phyloP scores from a whole-genome alignment of 2,888 invertebrate species.

The Parnassius glacialis region DNA sequence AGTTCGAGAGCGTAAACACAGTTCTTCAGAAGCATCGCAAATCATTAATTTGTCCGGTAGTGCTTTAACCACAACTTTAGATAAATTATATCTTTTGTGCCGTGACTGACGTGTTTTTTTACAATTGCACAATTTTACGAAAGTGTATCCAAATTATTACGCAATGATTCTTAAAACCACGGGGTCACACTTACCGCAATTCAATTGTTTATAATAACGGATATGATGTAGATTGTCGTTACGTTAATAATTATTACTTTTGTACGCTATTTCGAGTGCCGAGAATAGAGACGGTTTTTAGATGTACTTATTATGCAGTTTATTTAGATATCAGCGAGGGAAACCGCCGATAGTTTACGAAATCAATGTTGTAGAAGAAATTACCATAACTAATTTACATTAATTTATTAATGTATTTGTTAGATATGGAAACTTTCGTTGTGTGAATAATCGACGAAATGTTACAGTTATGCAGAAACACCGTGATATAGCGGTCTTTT shows the following conservation, averaged over 20 bases:
- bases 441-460: background rate
- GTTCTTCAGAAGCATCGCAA: too few species aligned
- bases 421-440: conserved; percentile 8
- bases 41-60: too few species aligned
- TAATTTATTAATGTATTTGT: background rate
- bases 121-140: conserved; percentile 44
- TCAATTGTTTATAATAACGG: conserved; percentile 52
- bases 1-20: too few species aligned
- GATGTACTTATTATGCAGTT: background rate
- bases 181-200: conserved; percentile 51
- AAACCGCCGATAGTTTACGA: conserved; percentile 2
- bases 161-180: conserved; percentile 40
- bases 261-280: conserved; percentile 27
- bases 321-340: conserved; percentile 11
- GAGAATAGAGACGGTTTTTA: conserved; percentile 1
- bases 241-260: conserved; percentile 39
- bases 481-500: conserved; percentile 42
- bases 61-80: too few species aligned
- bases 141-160: conserved; percentile 50
- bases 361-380: conserved; percentile 7
- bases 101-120: conserved; percentile 9
- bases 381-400: conserved; percentile 18
- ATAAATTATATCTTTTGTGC: background rate
- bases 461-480: conserved; percentile 46
- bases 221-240: conserved; percentile 41